Base-by-base conservation (phyloP, 2,888 invertebrate species). In the Scaeva pyrastri region DNA sequence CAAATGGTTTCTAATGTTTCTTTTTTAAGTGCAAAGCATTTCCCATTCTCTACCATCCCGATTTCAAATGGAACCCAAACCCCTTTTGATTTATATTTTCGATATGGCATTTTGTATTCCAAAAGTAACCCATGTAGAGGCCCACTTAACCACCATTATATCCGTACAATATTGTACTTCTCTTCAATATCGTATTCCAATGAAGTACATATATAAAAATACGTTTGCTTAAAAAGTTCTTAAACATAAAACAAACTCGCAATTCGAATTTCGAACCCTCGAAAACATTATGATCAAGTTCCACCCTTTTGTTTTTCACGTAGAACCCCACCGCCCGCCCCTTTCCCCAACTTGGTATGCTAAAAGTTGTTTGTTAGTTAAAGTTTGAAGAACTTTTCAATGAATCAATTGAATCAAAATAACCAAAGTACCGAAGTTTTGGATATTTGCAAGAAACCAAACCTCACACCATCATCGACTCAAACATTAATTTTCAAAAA, bases 301-400 rank as follows among this genome's bases (percentile, higher is more conserved):
- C 5, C 55, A 26, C 55, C n/a, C 12, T 11, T 31, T 48, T 12
- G 31, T 72, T 74, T 50, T 64, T 56, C 72, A 41, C 26, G 41
- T 31, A n/a, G n/a, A n/a, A n/a, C 48, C 52, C 75, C 62, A 36
- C 56, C 66, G 66, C 45, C 79, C 45, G 45, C 26, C 31, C 58
- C n/a, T n/a, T n/a, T n/a, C n/a, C n/a, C n/a, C n/a, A n/a, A n/a
- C n/a, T n/a, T n/a, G 26, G 10, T 39, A 58, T 43, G 21, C 39
- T 56, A 52, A 50, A 52, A 41, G 66, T 66, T 66, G 16, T 31
- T 31, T 66, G 19, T 48, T 45, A 68, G 50, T 56, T n/a, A n/a
- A n/a, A n/a, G n/a, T n/a, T n/a, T 74, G 68, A 66, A 64, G 70
- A 70, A 58, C 68, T 79, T 75, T 72, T 52, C 80, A 75, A 79